A percentile compares a stretch with the other conserved stretches of the same genome.
Evolutionary conservation across 1,140 invertebrate genomes (phyloP).

Genomic region (Cydia strobilella): DNA sequence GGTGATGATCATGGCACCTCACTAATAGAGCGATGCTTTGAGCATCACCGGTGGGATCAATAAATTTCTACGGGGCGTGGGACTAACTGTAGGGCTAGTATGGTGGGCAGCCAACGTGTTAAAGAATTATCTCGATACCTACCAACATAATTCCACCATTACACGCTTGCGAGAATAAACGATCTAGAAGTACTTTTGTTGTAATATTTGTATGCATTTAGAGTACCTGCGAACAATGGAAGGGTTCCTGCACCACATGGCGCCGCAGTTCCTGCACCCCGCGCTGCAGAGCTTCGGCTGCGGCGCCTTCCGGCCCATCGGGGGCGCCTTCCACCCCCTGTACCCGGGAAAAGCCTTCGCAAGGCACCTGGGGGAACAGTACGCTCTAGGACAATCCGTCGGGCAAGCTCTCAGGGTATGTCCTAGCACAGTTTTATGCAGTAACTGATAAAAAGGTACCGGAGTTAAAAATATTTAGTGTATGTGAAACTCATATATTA

Average conservation of each 20-base stretch:
- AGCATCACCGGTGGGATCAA: no score
- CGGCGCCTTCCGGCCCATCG: slow-evolving; percentile 76
- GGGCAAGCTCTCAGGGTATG: slow-evolving; percentile 71
- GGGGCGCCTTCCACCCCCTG: slow-evolving; percentile 76
- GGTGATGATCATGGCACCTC: no score
- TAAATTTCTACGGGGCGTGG: no score
- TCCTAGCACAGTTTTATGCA: slow-evolving; percentile 24
- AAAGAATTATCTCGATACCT: no score
- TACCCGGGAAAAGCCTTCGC: slow-evolving; percentile 78
- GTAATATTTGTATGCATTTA: neutral
- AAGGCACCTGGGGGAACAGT: slow-evolving; percentile 77
- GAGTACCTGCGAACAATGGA: slow-evolving; percentile 61
- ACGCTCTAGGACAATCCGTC: slow-evolving; percentile 75
- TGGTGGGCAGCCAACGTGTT: no score
- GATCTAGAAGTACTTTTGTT: neutral
- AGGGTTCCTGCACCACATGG: slow-evolving; percentile 79
- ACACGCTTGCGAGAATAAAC: neutral
- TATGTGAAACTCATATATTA: no score
- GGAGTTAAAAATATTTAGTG: neutral
- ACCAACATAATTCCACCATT: no score
- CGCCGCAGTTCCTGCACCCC: slow-evolving; percentile 78
- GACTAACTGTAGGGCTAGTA: no score
- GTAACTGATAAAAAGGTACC: neutral
- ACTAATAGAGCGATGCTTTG: no score
- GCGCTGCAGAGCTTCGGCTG: slow-evolving; percentile 78